Evolutionary conservation across 1,140 invertebrate genomes (phyloP).

Genomic region (Drosophila nikananu): DNA sequence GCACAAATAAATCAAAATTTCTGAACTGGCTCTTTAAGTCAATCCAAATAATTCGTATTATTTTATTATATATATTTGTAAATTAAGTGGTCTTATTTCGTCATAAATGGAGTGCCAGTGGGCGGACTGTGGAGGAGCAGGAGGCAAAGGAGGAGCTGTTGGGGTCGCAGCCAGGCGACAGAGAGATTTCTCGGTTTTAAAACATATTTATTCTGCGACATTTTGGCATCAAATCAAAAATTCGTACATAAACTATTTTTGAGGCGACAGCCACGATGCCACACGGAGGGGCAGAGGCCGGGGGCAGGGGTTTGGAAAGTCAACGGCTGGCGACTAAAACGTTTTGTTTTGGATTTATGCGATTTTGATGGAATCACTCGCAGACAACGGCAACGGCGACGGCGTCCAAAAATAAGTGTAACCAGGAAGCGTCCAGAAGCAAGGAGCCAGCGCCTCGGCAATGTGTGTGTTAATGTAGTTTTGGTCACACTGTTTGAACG

Average conservation of each 20-base stretch:
- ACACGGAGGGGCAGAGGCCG: not conserved
- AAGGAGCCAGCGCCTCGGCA: no score
- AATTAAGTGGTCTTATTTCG: constrained; percentile 4
- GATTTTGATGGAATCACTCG: constrained; percentile 81
- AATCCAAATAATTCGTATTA: not conserved
- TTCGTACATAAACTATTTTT: constrained; percentile 81
- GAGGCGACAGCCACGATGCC: constrained; percentile 38
- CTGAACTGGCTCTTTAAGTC: not conserved
- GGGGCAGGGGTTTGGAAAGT: constrained; percentile 10
- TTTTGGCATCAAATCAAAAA: constrained; percentile 83
- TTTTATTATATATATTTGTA: not conserved
- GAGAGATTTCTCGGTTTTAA: constrained; percentile 41
- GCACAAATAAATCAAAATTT: no score
- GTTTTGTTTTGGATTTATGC: constrained; percentile 80
- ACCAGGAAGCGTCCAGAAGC: constrained; percentile 31
- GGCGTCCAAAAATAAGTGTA: constrained; percentile 70
- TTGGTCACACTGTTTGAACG: not conserved
- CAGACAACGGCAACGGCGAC: constrained; percentile 55
- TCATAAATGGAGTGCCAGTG: constrained; percentile 1
- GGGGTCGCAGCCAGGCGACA: not conserved
- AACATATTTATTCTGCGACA: constrained; percentile 74
- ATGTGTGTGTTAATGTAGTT: not conserved
- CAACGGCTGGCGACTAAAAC: constrained; percentile 72
- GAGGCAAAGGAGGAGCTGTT: not conserved
- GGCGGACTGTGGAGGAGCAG: not conserved